Evolutionary conservation across 2,113 vertebrate genomes (phyloP), one percentile per base, ranked within the genome.

Genomic region (Atherinomorus stipes): DNA sequence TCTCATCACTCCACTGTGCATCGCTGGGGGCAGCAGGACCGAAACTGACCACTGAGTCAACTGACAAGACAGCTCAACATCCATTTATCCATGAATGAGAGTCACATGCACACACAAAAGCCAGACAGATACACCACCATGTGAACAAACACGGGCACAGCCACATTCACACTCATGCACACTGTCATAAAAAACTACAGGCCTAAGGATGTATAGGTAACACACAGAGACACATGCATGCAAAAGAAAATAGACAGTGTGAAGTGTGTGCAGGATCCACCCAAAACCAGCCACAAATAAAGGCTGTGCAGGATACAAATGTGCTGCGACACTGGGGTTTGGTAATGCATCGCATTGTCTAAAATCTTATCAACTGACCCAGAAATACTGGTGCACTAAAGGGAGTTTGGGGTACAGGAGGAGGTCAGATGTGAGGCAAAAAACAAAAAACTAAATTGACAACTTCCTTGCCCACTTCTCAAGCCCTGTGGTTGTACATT

Each of bases 1-100:
- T 85, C 85, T 73, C 71, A 91, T 93, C 88, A 89, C 54, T 87
- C 77, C 52, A 47, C 42, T 47, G 70, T 38, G 51, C 72, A 64
- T 51, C 25, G 86, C 91, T 84, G 51, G 56, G 77, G 83, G 88
- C 86, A 64, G 40, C 34, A 23, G 70, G 83, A 88, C 84, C 84
- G 84, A 83, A 93, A 94, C 83, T 92, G 91, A 93, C 92, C 92
- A 90, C 84, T 81, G 90, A 91, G 79, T 89, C 84, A 91, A 90
- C 87, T 90, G 92, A 93, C 90, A 93, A 86, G 84, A 87, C 88
- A 45, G 70, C 78, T 93, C 89, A 92, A 75, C 81, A 76, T 90
- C 85, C 77, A 81, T 71, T 80, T 75, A 85, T 73, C 37, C 52
- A 56, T 71, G 76, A 80, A 57, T 37, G 76, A 62, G 63, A 69